A percentile compares a stretch with the other conserved stretches of the same genome.
phyloP scores from a whole-genome alignment of 2,797 vertebrate species.

The Gastrophryne carolinensis region DNA sequence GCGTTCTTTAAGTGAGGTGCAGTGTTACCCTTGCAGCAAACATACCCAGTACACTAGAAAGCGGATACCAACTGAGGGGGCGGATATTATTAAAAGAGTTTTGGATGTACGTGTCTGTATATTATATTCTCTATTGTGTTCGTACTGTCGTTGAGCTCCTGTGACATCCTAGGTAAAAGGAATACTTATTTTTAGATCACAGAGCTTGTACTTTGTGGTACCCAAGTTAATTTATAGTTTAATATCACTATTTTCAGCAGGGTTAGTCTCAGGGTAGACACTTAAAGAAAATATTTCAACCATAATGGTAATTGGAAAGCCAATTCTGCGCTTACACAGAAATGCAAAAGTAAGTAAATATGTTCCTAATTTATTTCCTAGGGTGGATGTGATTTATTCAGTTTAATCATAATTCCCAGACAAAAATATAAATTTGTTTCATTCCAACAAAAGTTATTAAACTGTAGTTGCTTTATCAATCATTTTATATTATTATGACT shows the following conservation, averaged over 20 bases:
- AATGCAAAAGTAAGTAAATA: neutral
- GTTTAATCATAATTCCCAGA: neutral
- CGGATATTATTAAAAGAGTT: too few relatives aligned
- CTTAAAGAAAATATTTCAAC: neutral
- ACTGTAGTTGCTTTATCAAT: too few relatives aligned
- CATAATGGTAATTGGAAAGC: constrained; percentile 31
- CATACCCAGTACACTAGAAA: too few relatives aligned
- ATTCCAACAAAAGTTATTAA: too few relatives aligned
- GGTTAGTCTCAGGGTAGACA: constrained; percentile 7
- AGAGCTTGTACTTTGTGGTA: constrained; percentile 16
- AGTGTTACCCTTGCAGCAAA: too few relatives aligned
- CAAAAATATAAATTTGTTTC: too few relatives aligned
- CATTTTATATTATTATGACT: too few relatives aligned
- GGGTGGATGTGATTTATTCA: constrained; percentile 3
- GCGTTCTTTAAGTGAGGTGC: too few relatives aligned
- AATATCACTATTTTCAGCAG: constrained; percentile 23
- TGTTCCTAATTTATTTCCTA: neutral
- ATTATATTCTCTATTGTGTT: constrained; percentile 20
- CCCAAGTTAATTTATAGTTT: constrained; percentile 39
- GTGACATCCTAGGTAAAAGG: neutral
- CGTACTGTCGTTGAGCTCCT: neutral
- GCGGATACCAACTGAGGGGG: too few relatives aligned
- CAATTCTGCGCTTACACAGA: neutral
- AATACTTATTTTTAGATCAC: constrained; percentile 27
- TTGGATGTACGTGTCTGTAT: too few relatives aligned